Base-by-base conservation (phyloP, 2,113 vertebrate genomes). In the Lagopus leucura region DNA sequence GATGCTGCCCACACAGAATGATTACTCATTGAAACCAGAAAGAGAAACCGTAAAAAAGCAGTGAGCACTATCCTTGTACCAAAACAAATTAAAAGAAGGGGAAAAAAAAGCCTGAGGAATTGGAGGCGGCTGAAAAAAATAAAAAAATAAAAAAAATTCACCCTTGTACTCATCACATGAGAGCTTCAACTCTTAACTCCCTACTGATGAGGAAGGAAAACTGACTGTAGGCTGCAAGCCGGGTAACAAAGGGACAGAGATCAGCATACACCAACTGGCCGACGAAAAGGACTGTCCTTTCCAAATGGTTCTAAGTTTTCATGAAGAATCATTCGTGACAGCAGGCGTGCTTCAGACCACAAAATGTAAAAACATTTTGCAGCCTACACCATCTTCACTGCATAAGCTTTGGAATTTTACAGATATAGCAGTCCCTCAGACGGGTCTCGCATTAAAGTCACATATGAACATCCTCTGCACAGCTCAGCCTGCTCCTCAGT, bases 21-120 rank as follows among this genome's bases (percentile, higher is more conserved):
- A 86, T 89, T 94, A 93, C 58, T 90, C 81, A 90, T 64, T 94
- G 87, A 76, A 95, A 87, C 40, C 45, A 92, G 66, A 90, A 85
- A 82, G 40, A 65, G 43, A 69, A 86, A 84, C 13, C 70, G 79
- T 43, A 72, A 86, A 81, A 82, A 73, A 78, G 71, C 5, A 36
- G 24, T 60, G 47, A 61, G 64, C 27, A 52, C 38, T 67, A 67
- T 55, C 10, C 64, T 74, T 71, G 58, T 13, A 72, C 3, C 17
- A 65, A 77, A 75, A 88, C 14, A 85, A 78, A 87, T 8, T 27
- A 9, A 30, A 87, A 72, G 13, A 13, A 67, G 25, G 47, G 61
- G 64, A 40, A 74, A 91, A 80, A 70, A 47, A 67, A 70, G 34
- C 10, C 10, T n/a, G 6, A 55, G 30, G 48, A 66, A 3, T 21